Evolutionary conservation across 2,888 invertebrate genomes (phyloP).

Genomic region (Netelia melanura): DNA sequence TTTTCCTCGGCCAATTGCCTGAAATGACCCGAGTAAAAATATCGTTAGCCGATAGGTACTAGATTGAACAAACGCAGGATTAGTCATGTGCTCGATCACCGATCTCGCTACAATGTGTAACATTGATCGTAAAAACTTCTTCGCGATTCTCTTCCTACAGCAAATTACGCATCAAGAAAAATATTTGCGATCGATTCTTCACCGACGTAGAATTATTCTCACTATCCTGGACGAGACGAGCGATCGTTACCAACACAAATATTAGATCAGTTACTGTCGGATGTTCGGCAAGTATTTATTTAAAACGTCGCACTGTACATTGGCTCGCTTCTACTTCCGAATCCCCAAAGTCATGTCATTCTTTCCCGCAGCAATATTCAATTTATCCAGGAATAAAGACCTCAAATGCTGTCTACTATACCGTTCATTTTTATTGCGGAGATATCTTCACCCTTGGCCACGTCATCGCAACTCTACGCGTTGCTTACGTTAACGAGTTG

Average conservation of each 20-base stretch:
- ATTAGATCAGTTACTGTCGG: constrained; percentile 67
- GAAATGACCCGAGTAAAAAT: not conserved
- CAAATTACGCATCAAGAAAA: constrained; percentile 4
- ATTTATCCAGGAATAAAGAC: constrained; percentile 52
- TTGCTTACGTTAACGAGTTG: constrained; percentile 76
- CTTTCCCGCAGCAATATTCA: constrained; percentile 43
- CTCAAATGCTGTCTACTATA: not conserved
- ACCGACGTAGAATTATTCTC: not conserved
- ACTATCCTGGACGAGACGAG: constrained; percentile 6
- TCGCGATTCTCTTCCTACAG: not conserved
- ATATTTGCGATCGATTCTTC: constrained; percentile 38
- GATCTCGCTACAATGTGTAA: not conserved
- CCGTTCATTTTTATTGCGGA: constrained; percentile 37
- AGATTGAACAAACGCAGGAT: not conserved
- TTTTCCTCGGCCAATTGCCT: constrained; percentile 46
- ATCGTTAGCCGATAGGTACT: not conserved
- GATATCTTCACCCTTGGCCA: constrained; percentile 50
- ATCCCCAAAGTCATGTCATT: constrained; percentile 31
- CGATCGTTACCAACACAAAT: constrained; percentile 67
- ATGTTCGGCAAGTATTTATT: constrained; percentile 65
- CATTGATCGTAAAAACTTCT: not conserved
- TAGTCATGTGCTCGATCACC: not conserved
- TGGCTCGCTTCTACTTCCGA: constrained; percentile 31
- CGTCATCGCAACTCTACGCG: constrained; percentile 52
- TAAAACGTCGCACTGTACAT: constrained; percentile 52